These are phyloP conservation scores for Sarcophaga variegata DNA, from an alignment of 2,888 invertebrate genomes.

Conservation along the genomic window DNA sequence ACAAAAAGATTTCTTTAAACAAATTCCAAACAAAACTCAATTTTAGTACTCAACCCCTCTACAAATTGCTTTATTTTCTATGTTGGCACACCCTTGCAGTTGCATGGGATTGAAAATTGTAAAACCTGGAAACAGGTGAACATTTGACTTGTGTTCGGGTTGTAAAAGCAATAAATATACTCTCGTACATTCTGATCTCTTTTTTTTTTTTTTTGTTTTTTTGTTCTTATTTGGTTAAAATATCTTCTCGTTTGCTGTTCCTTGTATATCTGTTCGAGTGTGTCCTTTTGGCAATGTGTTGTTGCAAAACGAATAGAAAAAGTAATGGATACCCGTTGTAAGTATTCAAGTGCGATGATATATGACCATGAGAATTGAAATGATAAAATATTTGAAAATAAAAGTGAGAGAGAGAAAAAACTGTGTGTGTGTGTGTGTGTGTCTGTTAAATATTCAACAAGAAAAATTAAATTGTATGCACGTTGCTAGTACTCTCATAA, in stretches of 20 bases:
- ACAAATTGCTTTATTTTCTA: neutral
- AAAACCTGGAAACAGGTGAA: slow-evolving; percentile 42
- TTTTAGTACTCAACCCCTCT: too few relatives aligned
- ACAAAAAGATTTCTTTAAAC: too few relatives aligned
- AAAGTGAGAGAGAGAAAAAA: neutral
- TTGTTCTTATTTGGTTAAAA: slow-evolving; percentile 5
- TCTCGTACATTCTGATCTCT: neutral
- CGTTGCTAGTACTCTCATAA: too few relatives aligned
- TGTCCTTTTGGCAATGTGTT: slow-evolving; percentile 1
- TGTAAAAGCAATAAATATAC: slow-evolving; percentile 49
- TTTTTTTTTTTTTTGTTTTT: neutral
- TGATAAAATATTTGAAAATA: slow-evolving; percentile 35
- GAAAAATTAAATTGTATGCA: neutral
- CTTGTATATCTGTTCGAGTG: neutral
- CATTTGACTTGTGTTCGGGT: slow-evolving; percentile 45
- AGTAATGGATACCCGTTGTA: slow-evolving; percentile 7
- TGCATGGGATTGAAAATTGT: neutral
- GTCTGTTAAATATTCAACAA: neutral
- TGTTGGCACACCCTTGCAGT: slow-evolving; percentile 6
- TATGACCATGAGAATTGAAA: slow-evolving; percentile 42
- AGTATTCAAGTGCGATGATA: slow-evolving; percentile 12
- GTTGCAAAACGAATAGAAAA: neutral
- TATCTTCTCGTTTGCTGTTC: slow-evolving; percentile 4
- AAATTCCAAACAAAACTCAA: too few relatives aligned
- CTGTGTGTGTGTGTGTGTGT: neutral